Base-by-base conservation (phyloP, 2,888 invertebrate species). In the Chironomus riparius region DNA sequence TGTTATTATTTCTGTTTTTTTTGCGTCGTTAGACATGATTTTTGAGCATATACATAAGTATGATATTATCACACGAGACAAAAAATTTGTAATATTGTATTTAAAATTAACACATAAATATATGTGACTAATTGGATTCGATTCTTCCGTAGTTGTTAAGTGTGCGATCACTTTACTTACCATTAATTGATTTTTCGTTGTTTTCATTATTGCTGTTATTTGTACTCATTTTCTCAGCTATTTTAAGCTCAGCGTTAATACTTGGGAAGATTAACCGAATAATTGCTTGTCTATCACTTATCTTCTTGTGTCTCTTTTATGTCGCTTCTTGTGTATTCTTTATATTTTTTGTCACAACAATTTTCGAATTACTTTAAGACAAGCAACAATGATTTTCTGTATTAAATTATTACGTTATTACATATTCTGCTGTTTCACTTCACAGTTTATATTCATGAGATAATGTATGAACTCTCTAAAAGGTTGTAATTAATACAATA, bases 161-260 rank as follows among this genome's bases (percentile, higher is more conserved):
- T 15, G 24, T 65, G 65, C 21, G 21, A 65, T 65, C 38, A 73
- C 50, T 38, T 38, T 38, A 38, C 38, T 73, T 47, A 73, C 73
- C 73, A 73, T 73, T 73, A 28, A 73, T 73, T 73, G 73, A 73
- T 61, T 73, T 73, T 73, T 73, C 73, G 61, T 24, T 62, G 73
- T 24, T 73, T 24, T 65, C 65, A 50, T 73, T 73, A 38, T 73
- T 61, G 56, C 56, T 56, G 21, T 73, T 65, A 18, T n/a, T 62
- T 62, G 62, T 12, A 24, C 73, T 73, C 73, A 73, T 73, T 73
- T 72, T 62, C 38, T 68, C 21, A 24, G 56, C 65, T 65, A n/a
- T 15, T 18, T 56, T 56, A 56, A 56, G n/a, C 7, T 50, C n/a
- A 10, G 13, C 12, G 6, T 56, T 56, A n/a, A 56, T 18, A 18